Evolutionary conservation across 2,113 vertebrate genomes (phyloP), one percentile per base, ranked within the genome.

Genomic region (Calyptommatus sinebrachiatus): DNA sequence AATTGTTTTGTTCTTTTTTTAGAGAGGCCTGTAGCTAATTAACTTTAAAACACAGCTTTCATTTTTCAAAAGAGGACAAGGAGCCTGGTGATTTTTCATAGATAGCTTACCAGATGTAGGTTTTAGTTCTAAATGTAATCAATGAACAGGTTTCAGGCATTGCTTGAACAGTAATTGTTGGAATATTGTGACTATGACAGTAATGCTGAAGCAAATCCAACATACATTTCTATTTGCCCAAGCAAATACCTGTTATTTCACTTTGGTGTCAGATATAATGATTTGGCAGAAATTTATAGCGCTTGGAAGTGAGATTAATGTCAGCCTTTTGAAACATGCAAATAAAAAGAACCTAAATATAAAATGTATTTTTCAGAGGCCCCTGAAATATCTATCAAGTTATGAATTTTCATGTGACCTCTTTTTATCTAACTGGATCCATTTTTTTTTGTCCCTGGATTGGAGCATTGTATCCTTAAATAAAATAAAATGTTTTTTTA

Each of bases 231-330:
- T 21, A 60, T 72, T 35, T 79, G 69, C 22, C n/a, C 65, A 16
- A 26, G 48, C 28, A 18, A 65, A 26, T 26, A 21, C 28, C 61
- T 65, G 28, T 45, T 72, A 72, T 50, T 41, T 72, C 50, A 24
- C 21, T 31, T 31, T 50, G 8, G 60, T 29, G 24, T 66, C n/a
- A 50, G n/a, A 31, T 46, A 20, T 26, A 79, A 72, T 48, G 26
- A 72, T 31, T 71, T 72, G 70, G 60, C 61, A 50, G 78, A 48
- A 73, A 63, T 48, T 8, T 63, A 22, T 16, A 50, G n/a, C 20
- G 65, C 60, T 65, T 20, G 60, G 60, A 79, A 79, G 78, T 65
- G n/a, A 65, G 69, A 79, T 72, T 65, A 79, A 79, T 65, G 29
- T 14, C 61, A 71, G 18, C 69, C 26, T 28, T 63, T 22, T 79